phyloP scores from a whole-genome alignment of 2,888 invertebrate species.

The Lasioglossum villosulum region DNA sequence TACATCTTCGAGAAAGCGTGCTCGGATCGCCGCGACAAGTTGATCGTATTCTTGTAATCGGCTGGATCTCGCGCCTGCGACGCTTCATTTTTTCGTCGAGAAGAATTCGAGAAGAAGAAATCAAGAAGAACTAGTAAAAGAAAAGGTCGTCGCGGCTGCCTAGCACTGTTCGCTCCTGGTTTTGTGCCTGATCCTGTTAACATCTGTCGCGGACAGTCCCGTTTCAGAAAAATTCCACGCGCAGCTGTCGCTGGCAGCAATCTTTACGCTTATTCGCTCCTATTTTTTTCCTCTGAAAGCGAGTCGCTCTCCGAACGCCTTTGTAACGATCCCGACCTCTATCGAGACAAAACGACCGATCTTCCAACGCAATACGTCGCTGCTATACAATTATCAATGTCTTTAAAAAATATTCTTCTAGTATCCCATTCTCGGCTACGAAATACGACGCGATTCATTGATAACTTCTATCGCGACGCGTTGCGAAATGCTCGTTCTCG shows the following conservation, averaged over 20 bases:
- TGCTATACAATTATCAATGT: too few species aligned
- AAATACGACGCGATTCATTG: not conserved
- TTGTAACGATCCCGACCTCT: conserved; percentile 27
- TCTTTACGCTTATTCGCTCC: conserved; percentile 39
- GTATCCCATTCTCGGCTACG: too few species aligned
- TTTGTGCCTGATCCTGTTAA: conserved; percentile 61
- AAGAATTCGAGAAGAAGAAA: too few species aligned
- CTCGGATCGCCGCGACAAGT: not conserved
- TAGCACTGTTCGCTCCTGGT: conserved; percentile 46
- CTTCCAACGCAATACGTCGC: not conserved
- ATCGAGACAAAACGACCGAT: conserved; percentile 30
- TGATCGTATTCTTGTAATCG: not conserved
- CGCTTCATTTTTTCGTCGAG: not conserved
- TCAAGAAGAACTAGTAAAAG: conserved; percentile 12
- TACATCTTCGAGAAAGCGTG: not conserved
- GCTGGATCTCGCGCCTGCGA: not conserved
- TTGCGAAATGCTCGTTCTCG: not conserved
- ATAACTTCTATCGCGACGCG: not conserved
- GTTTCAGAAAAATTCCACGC: conserved; percentile 60
- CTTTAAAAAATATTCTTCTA: not conserved
- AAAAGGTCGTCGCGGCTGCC: conserved; percentile 8
- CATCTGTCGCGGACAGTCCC: conserved; percentile 68
- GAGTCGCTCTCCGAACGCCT: conserved; percentile 9
- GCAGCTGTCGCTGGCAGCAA: conserved; percentile 56
- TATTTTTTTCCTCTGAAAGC: conserved; percentile 29